phyloP scores from a whole-genome alignment of 2,888 invertebrate genomes.

The Cephonodes hylas region DNA sequence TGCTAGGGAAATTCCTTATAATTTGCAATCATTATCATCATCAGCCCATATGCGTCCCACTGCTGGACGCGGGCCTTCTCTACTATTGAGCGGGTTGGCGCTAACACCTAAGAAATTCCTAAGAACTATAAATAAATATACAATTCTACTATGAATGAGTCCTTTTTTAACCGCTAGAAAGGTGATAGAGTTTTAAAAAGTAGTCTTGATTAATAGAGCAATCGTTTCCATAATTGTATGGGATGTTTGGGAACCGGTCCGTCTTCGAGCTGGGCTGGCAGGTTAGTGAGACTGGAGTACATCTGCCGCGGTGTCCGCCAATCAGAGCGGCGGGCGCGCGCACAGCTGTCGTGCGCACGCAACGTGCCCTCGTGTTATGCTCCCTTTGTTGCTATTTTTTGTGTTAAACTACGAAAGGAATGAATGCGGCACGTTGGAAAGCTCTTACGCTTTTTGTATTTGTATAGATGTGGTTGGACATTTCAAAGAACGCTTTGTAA shows the following conservation, averaged over 20 bases:
- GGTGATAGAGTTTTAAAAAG: too few species aligned
- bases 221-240: slow-evolving; percentile 36
- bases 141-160: neutral
- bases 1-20: too few species aligned
- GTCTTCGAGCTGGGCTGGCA: slow-evolving; percentile 20
- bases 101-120: too few species aligned
- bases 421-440: slow-evolving; percentile 1
- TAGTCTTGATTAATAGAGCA: neutral
- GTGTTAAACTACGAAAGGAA: slow-evolving; percentile 19
- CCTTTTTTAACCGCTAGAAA: too few species aligned
- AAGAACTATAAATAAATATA: too few species aligned
- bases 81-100: too few species aligned
- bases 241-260: slow-evolving; percentile 45
- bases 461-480: neutral
- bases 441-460: neutral
- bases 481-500: neutral
- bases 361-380: slow-evolving; percentile 53
- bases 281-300: slow-evolving; percentile 33
- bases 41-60: too few species aligned
- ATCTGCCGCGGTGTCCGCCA: slow-evolving; percentile 64
- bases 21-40: too few species aligned
- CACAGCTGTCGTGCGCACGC: slow-evolving; percentile 65
- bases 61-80: too few species aligned
- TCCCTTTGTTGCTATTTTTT: slow-evolving; percentile 63
- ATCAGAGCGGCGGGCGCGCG: slow-evolving; percentile 57